Base-by-base conservation (phyloP, 2,888 invertebrate species). In the Leucozona laternaria region DNA sequence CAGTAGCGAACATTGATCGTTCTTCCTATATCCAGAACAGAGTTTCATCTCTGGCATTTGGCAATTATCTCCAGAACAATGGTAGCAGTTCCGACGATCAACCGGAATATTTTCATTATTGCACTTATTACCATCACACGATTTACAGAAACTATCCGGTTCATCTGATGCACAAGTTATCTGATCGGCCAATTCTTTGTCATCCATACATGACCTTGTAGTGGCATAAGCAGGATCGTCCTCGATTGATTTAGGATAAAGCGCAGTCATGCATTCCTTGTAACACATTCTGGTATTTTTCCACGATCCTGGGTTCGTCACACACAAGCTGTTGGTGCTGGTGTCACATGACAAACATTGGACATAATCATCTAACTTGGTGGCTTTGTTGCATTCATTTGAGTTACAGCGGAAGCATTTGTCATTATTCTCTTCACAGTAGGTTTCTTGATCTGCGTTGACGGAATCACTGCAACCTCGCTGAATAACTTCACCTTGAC, bases 401-500 rank as follows among this genome's bases (percentile, higher is more conserved):
- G 92, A 92, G 45, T 91, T 91, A 73, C 92, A 92, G 31, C 89
- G 89, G 1, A 89, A 89, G 72, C 92, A 92, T 4, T 86, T 89
- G 0, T 86, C 82, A 0, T 88, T 84, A 34, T 89, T 86, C 1
- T n/a, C 60, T 0, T 90, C 89, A 53, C 92, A 92, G 28, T 89
- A 90, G 3, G 20, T 37, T n/a, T 77, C 75, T 15, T 89, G 62
- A 1, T 71, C 79, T 2, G 83, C 79, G 3, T 73, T 72, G 0
- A 90, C 89, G 4, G 79, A n/a, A 20, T 89, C 86, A 6, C 89
- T 89, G 78, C 92, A 92, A 5, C 91, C 91, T 8, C 91, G 90
- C 7, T 90, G 87, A 4, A 86, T 88, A 0, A 91, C 92, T 1
- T 66, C 85, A 0, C 83, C 89, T 0, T 88, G 88, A 0, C 17